Base-by-base conservation (phyloP, 2,888 invertebrate genomes). In the Tigriopus californicus region DNA sequence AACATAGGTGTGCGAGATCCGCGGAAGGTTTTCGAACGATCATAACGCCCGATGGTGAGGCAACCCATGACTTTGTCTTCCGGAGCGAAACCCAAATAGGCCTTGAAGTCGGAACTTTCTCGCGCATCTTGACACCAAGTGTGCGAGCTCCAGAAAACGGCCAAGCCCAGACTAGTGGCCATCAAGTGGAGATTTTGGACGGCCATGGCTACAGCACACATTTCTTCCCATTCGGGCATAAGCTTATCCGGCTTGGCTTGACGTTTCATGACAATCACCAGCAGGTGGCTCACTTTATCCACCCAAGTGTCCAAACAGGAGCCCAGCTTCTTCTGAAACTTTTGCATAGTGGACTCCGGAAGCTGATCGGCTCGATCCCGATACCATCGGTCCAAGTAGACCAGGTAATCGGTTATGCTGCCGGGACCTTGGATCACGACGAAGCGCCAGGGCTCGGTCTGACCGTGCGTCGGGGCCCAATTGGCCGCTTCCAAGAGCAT, bases 141-240 rank as follows among this genome's bases (percentile, higher is more conserved):
- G 22, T 56, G 56, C 15, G 42, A 42, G 6, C 41, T 41, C 56
- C 56, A 56, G 18, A 56, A 56, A 4, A 41, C 56, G 18, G 42
- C 56, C 11, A 40, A 15, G 2, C 15, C 41, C 11, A 56, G 41
- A 42, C 42, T 18, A 3, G 56, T 56, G 41, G 18, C 13, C 41
- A 41, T 41, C 44, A 56, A 41, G 18, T 56, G 56, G n/a, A 56
- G 41, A 22, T 56, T 56, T 41, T 56, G 44, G 2, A 56, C 56
- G 4, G 20, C 18, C 22, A 40, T 41, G 41, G 56, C 41, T 11
- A 41, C 41, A 3, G 56, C 41, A 56, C 42, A 41, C 4, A 56
- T 56, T 22, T 56, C 56, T 42, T 56, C 56, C 56, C 56, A 56
- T 15, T 56, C 56, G 22, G 56, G 56, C 44, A 56, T 13, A 12